phyloP scores from a whole-genome alignment of 92 coral and sea anemone genomes.

The Phenganax marumi region DNA sequence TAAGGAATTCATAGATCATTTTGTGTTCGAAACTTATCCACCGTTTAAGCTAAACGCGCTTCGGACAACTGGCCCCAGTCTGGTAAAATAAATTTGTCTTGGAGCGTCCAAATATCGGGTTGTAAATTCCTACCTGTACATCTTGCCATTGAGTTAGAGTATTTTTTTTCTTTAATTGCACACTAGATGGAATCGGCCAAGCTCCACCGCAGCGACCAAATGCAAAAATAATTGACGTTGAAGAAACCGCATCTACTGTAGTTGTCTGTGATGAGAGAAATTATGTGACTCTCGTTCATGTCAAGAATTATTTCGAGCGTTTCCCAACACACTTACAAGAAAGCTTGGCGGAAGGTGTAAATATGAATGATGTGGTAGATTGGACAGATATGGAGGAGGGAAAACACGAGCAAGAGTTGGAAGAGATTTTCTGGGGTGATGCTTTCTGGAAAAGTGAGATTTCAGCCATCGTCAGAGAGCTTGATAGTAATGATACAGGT shows the following conservation, averaged over 20 bases:
- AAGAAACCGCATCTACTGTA: background rate
- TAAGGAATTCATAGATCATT: no score
- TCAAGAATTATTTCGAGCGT: slow-evolving; percentile 68
- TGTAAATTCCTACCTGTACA: background rate
- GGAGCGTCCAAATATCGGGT: no score
- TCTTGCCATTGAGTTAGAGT: background rate
- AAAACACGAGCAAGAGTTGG: background rate
- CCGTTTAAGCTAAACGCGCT: no score
- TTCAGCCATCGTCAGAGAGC: background rate
- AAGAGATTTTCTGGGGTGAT: slow-evolving; percentile 21
- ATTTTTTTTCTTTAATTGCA: background rate
- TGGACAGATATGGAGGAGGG: background rate
- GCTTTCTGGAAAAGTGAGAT: slow-evolving; percentile 11
- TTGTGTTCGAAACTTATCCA: no score
- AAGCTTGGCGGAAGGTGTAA: background rate
- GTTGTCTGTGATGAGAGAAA: slow-evolving; percentile 55
- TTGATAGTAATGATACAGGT: slow-evolving; percentile 25
- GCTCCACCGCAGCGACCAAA: slow-evolving; percentile 17
- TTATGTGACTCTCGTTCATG: slow-evolving; percentile 66
- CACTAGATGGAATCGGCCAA: background rate
- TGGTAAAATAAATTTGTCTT: no score
- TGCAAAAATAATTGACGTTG: background rate
- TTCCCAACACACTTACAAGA: slow-evolving; percentile 60
- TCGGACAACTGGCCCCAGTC: no score
- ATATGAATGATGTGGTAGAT: background rate